Evolutionary conservation across 2,888 invertebrate genomes (phyloP).

Genomic region (Drosophila ezoana): DNA sequence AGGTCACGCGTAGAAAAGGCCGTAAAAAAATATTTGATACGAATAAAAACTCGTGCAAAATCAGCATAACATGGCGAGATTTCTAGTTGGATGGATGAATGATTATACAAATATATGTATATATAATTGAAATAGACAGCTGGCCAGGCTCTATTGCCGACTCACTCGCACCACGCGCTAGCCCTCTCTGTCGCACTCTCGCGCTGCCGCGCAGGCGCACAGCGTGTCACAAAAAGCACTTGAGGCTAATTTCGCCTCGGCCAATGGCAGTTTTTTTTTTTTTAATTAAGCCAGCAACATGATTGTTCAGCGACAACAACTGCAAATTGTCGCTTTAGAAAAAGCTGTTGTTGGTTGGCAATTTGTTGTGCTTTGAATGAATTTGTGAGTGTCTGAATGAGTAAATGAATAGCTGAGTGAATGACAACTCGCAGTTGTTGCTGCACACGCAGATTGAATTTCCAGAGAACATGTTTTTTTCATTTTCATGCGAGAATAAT

Average conservation of each 20-base stretch:
- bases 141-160: constrained; percentile 35
- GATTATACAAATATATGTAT: constrained; percentile 38
- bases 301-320: constrained; percentile 30
- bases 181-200: constrained; percentile 9
- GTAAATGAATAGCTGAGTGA: constrained; percentile 45
- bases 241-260: constrained; percentile 72
- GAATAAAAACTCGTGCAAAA: constrained; percentile 41
- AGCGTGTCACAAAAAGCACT: constrained; percentile 67
- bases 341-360: constrained; percentile 58
- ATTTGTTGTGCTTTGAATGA: constrained; percentile 63
- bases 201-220: constrained; percentile 64
- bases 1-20: constrained; percentile 66
- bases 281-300: constrained; percentile 71
- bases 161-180: background rate
- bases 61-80: constrained; percentile 41
- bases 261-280: constrained; percentile 50
- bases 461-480: constrained; percentile 74
- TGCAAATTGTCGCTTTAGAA: constrained; percentile 43
- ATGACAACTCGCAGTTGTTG: constrained; percentile 36
- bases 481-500: constrained; percentile 78
- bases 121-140: constrained; percentile 53
- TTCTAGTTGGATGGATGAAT: constrained; percentile 45
- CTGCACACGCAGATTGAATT: constrained; percentile 73
- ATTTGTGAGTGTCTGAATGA: constrained; percentile 38
- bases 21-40: constrained; percentile 50